Conservation (phyloP, 2,113 vertebrate species). For the Baryphthengus martii region DNA sequence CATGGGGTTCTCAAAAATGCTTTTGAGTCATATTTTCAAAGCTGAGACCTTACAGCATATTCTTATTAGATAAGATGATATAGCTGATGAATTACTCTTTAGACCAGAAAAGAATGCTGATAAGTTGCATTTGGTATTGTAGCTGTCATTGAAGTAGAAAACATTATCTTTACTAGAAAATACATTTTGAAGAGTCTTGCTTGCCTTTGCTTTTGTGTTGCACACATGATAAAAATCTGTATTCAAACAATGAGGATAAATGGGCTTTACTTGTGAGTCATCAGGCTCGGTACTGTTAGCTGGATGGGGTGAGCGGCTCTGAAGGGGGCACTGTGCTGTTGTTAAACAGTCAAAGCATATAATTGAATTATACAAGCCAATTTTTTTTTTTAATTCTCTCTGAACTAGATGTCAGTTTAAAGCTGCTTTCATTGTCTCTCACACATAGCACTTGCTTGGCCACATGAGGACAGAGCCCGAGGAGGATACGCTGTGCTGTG, state of each 20-base stretch:
- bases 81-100: constrained; percentile 15
- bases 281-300: background rate
- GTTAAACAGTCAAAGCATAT: background rate
- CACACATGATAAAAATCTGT: background rate
- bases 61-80: background rate
- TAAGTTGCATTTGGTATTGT: background rate
- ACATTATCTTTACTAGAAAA: background rate
- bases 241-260: background rate
- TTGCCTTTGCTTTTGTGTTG: background rate
- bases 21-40: constrained; percentile 3
- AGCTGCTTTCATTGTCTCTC: background rate
- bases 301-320: background rate
- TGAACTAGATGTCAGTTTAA: background rate
- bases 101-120: background rate
- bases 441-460: background rate
- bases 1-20: background rate
- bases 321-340: background rate
- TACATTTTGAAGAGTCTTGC: background rate
- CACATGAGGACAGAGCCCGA: background rate
- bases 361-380: background rate
- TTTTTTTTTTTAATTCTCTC: background rate
- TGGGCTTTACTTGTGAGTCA: background rate
- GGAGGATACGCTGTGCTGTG: background rate
- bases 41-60: background rate
- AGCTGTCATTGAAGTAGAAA: background rate